phyloP scores from a whole-genome alignment of 2,888 invertebrate genomes.

The Plusia festucae region DNA sequence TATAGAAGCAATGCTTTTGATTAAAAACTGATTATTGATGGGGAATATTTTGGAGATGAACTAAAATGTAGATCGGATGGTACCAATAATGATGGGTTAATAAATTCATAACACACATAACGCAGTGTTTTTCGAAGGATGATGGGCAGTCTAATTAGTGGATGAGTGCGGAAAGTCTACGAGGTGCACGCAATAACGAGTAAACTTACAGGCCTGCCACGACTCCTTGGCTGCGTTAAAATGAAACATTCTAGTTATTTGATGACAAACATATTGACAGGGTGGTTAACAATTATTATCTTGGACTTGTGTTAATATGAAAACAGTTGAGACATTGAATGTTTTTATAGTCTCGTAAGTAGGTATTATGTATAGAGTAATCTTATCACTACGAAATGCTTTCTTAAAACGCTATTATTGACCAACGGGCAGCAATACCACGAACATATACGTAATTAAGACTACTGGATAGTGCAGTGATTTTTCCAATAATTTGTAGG shows the following conservation, averaged over 20 bases:
- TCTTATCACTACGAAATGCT: no score
- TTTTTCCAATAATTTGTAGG: no score
- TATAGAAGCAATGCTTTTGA: neutral
- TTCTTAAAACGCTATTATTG: no score
- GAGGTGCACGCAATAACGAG: slow-evolving; percentile 41
- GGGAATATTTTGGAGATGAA: neutral
- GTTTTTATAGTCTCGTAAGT: neutral
- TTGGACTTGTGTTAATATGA: neutral
- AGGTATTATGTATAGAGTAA: no score
- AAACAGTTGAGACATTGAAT: neutral
- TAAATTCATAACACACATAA: neutral
- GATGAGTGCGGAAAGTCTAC: slow-evolving; percentile 24
- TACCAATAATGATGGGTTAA: neutral
- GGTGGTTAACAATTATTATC: neutral
- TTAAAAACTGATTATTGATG: slow-evolving; percentile 1
- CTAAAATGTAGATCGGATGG: neutral
- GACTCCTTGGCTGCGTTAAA: slow-evolving; percentile 91
- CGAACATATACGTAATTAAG: no score
- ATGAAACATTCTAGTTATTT: slow-evolving; percentile 57
- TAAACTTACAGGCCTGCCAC: slow-evolving; percentile 91
- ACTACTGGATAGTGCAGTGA: no score
- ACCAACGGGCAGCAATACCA: no score
- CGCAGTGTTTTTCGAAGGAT: neutral
- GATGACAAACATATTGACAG: neutral
- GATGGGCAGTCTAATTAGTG: neutral